Evolutionary conservation across 2,888 invertebrate genomes (phyloP), one percentile per base, ranked within the genome.

Genomic region (Drosophila parthenogenetica): DNA sequence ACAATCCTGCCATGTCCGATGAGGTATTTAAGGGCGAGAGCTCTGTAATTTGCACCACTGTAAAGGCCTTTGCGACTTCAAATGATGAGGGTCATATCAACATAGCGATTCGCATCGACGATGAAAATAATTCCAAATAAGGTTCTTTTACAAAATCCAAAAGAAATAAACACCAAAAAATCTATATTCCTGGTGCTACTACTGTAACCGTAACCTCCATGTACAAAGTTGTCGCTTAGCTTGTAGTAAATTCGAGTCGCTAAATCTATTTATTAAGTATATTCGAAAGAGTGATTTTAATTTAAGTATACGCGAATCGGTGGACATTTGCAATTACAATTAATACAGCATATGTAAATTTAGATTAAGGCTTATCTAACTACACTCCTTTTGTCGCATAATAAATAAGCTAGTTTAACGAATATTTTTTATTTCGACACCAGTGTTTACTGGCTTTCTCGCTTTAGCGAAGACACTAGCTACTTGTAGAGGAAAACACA

Each of bases 91-190:
- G 92, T 1, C 90, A 91, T 68, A 81, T 91, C 5, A 92, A 92
- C 79, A 89, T 87, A 57, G 91, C 90, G 59, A 86, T 92, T 54
- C 90, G 87, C 65, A 86, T 92, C 62, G 92, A 92, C 61, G 92
- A 92, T 67, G 92, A 92, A 78, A 81, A 73, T 73, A 57, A 53
- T 32, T 5, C 55, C 16, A 57, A 65, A 53, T 68, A 76, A 57
- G 39, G 43, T 50, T 45, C 7, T 2, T 1, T 14, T 16, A 17
- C 35, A 16, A 16, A 5, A 32, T 13, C 5, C 5, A 29, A 25
- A 25, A 29, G 17, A 50, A 45, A 25, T 46, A 14, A 3, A 40
- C 13, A 35, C 22, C 22, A 17, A 54, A 59, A 59, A 35, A 25
- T 29, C 42, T 50, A 49, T 50, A 70, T 79, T 75, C 68, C 73